Evolutionary conservation across 1,140 invertebrate genomes (phyloP), one percentile per base, ranked within the genome.

Genomic region (Lethrus apterus): DNA sequence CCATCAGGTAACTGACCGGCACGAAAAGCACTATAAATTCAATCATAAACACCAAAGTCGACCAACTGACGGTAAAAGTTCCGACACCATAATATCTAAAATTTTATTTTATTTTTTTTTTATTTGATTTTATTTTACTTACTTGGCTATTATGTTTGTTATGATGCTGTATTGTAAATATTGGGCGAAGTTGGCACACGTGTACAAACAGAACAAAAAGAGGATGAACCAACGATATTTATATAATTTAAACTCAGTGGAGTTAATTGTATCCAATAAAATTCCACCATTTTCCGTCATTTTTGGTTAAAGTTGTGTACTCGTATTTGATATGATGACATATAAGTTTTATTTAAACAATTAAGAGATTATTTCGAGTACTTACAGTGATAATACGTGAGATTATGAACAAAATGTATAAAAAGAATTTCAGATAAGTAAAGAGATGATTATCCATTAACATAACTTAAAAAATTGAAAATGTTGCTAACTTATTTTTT

Each of bases 121-220:
- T 42, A 14, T 15, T 9, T 14, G 15, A 15, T 19, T 33, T 0
- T 38, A 9, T 14, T 33, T 14, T 32, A 50, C 55, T 55, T 52
- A 61, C 59, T 50, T 54, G 7, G 38, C 15, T 31, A 55, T 54
- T 8, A 56, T 53, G 31, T 58, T 51, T 4, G 52, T 19, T 7
- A 61, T 59, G 15, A 61, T 61, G n/a, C 52, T 44, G 17, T 55
- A 61, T 34, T 61, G 56, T 18, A 61, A 40, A 18, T 55, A 51
- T 44, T 57, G 55, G 26, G 56, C 41, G 24, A 52, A 55, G 34
- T 61, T 61, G 1, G 52, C 47, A 4, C 55, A 20, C 5, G 52
- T 42, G 19, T 58, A 55, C 5, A 54, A 30, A 30, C 46, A 54
- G 23, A 55, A 61, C 24, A 59, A 48, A 15, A 45, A 11, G 13